These are phyloP conservation scores for Heliconius aoede DNA, from an alignment of 2,888 invertebrate species.

Conservation along the genomic window DNA sequence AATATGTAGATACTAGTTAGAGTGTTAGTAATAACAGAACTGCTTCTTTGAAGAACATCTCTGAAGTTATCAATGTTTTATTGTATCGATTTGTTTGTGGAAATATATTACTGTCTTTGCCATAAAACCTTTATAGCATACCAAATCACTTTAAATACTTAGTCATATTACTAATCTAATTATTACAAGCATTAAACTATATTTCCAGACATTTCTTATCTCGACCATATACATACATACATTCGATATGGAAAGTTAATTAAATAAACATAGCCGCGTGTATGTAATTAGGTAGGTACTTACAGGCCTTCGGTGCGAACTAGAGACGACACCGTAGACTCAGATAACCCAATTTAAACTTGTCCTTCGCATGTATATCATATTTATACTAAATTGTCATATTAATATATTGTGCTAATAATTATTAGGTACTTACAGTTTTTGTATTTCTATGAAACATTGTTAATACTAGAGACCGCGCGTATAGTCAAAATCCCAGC, in stretches of 20 bases:
- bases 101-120: background rate
- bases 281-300: constrained; percentile 33
- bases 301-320: constrained; percentile 21
- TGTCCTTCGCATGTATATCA: background rate
- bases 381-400: background rate
- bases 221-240: background rate
- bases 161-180: constrained; percentile 1
- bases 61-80: background rate
- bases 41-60: background rate
- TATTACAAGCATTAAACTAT: constrained; percentile 8
- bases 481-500: too few species aligned
- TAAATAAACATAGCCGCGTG: constrained; percentile 35
- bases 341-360: constrained; percentile 53
- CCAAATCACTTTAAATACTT: background rate
- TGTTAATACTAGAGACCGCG: background rate
- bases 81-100: background rate
- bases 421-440: background rate
- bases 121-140: background rate
- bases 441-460: background rate
- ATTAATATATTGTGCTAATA: background rate
- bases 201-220: constrained; percentile 4
- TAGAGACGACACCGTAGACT: constrained; percentile 22
- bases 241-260: constrained; percentile 31
- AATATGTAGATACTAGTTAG: background rate
- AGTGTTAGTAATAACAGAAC: background rate